Evolutionary conservation across 2,113 vertebrate genomes (phyloP), one percentile per base, ranked within the genome.

Genomic region (Hiodon tergisus): DNA sequence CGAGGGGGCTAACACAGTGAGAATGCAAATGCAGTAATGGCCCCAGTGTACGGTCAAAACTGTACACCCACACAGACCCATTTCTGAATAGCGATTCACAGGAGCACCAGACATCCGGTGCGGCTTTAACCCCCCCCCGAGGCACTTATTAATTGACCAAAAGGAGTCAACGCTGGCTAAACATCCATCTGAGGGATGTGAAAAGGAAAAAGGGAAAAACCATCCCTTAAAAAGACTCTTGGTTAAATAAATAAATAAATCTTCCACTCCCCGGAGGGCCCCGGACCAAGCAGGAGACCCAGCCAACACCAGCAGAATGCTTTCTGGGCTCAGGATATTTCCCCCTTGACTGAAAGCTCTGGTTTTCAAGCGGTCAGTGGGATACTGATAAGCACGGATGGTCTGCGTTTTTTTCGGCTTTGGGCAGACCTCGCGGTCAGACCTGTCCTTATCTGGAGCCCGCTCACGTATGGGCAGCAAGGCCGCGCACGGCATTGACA

Each of bases 211-310:
- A 14, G 16, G 16, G 11, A 11, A 52, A 59, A 62, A 61, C 61
- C 9, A 14, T 60, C 9, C 51, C 67, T 70, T 67, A 70, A 74
- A 69, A 54, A 57, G 70, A 74, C 58, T 69, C n/a, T 78, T 31
- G 31, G 76, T 61, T 31, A 31, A 31, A 31, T 31, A 31, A 31
- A 31, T 31, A 31, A 31, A 31, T 69, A 68, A 73, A 65, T 58
- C 69, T 60, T 74, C 10, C 57, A 70, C 66, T 70, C 51, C 72
- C 51, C n/a, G 11, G 5, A 58, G 77, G 60, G 52, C n/a, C 17
- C 16, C 48, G 76, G 58, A 1, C n/a, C 70, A 60, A 13, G 17
- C 31, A 48, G 48, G 17, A 54, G 11, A 14, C 13, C 13, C 5
- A 50, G 47, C 47, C 53, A 54, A 48, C n/a, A 60, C 71, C n/a